Evolutionary conservation across 2,113 vertebrate genomes (phyloP).

Genomic region (Seriola rivoliana): DNA sequence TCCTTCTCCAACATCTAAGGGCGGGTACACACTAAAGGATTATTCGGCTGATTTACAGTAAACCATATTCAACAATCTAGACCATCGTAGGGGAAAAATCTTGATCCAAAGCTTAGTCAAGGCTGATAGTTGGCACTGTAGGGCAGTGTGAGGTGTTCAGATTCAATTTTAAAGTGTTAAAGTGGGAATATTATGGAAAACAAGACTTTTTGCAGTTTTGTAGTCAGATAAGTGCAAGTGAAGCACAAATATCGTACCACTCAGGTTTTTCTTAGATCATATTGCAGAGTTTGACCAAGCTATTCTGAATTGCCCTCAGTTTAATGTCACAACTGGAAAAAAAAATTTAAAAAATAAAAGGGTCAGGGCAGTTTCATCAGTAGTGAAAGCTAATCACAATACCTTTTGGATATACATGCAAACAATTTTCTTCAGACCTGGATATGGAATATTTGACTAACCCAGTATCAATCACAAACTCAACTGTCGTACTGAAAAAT

Average conservation of each 20-base stretch:
- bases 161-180: constrained; percentile 21
- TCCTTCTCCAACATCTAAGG: constrained; percentile 55
- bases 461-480: not conserved
- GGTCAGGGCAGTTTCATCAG: not conserved
- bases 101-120: constrained; percentile 50
- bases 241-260: not conserved
- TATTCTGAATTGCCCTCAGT: not conserved
- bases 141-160: constrained; percentile 25
- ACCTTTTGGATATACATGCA: not conserved
- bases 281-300: constrained; percentile 1
- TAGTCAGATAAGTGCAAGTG: not conserved
- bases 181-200: constrained; percentile 36
- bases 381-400: not conserved
- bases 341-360: not conserved
- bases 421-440: not conserved
- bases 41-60: constrained; percentile 60
- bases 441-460: not conserved
- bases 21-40: constrained; percentile 51
- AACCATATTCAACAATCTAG: constrained; percentile 56
- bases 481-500: no score
- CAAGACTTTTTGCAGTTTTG: not conserved
- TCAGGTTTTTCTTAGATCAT: not conserved
- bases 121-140: constrained; percentile 33
- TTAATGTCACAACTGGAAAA: not conserved
- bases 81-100: constrained; percentile 51